Percentiles rank a stretch among this genome's conserved stretches.
phyloP scores from a whole-genome alignment of 1,140 invertebrate species.

The Bombus fervidus region DNA sequence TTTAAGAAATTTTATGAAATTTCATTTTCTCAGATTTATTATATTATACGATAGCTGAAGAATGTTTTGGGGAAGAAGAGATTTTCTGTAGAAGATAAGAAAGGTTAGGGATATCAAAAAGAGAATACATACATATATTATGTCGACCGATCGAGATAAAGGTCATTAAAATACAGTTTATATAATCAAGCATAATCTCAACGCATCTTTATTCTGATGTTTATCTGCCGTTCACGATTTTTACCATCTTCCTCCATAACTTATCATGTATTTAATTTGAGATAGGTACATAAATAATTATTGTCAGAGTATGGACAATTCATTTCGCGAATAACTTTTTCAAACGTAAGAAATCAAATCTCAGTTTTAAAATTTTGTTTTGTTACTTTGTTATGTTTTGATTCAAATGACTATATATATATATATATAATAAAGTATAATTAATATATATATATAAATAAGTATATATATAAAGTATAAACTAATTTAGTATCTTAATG shows the following conservation, averaged over 20 bases:
- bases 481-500: too few relatives aligned
- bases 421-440: too few relatives aligned
- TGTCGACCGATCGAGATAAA: constrained; percentile 5
- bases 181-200: background rate
- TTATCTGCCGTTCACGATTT: background rate
- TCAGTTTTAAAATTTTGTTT: background rate
- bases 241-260: background rate
- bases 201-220: background rate
- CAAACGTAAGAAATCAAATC: background rate
- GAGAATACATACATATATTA: background rate
- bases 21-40: background rate
- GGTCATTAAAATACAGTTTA: constrained; percentile 32
- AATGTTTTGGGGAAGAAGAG: background rate
- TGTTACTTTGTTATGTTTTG: background rate
- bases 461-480: too few relatives aligned
- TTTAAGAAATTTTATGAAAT: too few relatives aligned
- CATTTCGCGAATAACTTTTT: background rate
- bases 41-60: background rate
- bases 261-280: background rate
- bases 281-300: too few relatives aligned
- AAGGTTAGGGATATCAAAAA: background rate
- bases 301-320: background rate
- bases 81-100: background rate
- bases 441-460: too few relatives aligned
- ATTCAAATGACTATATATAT: too few relatives aligned